Evolutionary conservation across 2,888 invertebrate species (phyloP), one percentile per base, ranked within the genome.

Genomic region (Ramazzottius varieornatus): DNA sequence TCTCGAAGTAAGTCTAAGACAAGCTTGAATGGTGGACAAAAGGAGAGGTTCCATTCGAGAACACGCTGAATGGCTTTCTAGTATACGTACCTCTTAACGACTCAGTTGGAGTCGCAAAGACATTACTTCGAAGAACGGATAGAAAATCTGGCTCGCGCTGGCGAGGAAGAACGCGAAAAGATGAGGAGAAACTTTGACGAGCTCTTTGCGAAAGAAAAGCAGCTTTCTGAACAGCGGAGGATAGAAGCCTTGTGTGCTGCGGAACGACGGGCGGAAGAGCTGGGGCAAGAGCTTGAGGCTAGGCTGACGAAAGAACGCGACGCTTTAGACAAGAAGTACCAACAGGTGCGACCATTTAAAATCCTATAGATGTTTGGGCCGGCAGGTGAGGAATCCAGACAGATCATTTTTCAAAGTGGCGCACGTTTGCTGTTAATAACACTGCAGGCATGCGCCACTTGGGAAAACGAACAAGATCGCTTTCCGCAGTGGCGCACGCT

Each of bases 61-160:
- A 4, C 8, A 33, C 64, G 32, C 66, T 46, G 67, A 32, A n/a
- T 16, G 40, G 2, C 24, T 67, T 72, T 73, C 2, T 70, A 78
- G 80, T 96, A 93, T 75, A 92, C 93, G 0, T 92, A 94, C 78
- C 81, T 94, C 67, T 79, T 98, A 63, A 94, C 94, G 1, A 88
- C 88, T 65, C 98, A 99, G 73, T 79, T 98, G 64, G 94, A 96
- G 75, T 84, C 88, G 24, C 96, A 98, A 76, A 80, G 96, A 32
- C 82, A 83, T 70, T 92, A 86, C 76, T 96, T 89, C 76, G 92
- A 96, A 75, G 86, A 88, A 65, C 83, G 82, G 71, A 78, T 89
- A 68, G 78, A 70, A 33, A 70, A 71, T 33, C 71, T 77, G 46
- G 76, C 77, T 66, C 73, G 74, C 66, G 72, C 73, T 63, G 72